Conservation (phyloP, 2,888 invertebrate genomes). For the Patella caerulea region DNA sequence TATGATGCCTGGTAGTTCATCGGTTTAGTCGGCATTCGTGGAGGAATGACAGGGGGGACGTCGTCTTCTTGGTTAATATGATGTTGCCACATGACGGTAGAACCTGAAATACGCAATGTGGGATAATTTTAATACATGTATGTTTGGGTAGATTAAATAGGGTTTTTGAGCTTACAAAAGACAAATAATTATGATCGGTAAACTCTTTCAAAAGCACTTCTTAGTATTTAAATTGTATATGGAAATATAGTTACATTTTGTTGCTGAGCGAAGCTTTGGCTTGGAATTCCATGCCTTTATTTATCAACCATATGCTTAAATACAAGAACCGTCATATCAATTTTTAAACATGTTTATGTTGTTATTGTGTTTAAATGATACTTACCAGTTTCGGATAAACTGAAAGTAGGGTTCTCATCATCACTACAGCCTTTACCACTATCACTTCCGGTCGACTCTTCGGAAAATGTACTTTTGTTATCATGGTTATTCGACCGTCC, state of each 20-base stretch:
- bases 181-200: no score
- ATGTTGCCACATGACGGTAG: background rate
- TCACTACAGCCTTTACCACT: slow-evolving; percentile 41
- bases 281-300: no score
- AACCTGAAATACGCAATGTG: background rate
- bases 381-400: background rate
- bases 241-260: no score
- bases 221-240: no score
- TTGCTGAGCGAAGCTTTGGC: no score
- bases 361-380: background rate
- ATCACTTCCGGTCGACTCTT: slow-evolving; percentile 38
- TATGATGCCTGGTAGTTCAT: background rate
- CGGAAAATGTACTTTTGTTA: slow-evolving; percentile 37
- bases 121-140: no score
- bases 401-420: slow-evolving; percentile 25
- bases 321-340: no score
- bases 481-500: slow-evolving; percentile 15
- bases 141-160: no score
- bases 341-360: no score
- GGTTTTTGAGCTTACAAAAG: no score
- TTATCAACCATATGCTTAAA: no score
- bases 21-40: background rate
- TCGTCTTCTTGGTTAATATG: background rate
- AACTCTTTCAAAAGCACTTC: no score
- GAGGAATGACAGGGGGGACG: background rate